Base-by-base conservation (phyloP, 2,888 invertebrate genomes). In the Drosophila subquinaria region DNA sequence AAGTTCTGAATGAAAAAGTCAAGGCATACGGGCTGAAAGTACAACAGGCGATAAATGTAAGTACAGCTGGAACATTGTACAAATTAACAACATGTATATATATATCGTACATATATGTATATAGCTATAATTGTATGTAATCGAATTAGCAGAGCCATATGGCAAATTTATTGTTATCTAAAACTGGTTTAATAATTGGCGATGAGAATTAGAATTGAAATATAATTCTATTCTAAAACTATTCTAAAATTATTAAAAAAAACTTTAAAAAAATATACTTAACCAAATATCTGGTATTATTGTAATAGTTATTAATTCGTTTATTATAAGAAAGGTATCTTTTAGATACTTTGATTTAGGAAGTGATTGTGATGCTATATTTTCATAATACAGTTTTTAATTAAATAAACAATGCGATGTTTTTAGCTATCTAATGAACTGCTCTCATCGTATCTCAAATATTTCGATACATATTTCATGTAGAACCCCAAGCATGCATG, bases 1-100 rank as follows among this genome's bases (percentile, higher is more conserved):
- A 73, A 83, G 82, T 89, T 82, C 69, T 84, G 90, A 88, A 84
- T 84, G 85, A 89, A 80, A 71, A 67, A 67, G 9, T 60, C 61
- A 42, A 70, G 60, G 66, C 62, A 77, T 80, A 78, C 72, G 77
- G 77, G 79, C 79, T 57, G 62, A 60, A 50, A 73, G 68, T 51
- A 78, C 69, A 62, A 50, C 76, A 36, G 61, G 69, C 88, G 82
- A 88, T 82, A 86, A 88, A 83, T 78, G 83, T 83, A 81, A 83
- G 83, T 83, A 83, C 74, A 69, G 66, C 76, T 76, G 53, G 30
- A 61, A 43, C 45, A 51, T 13, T 50, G 38, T 45, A 57, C 5
- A 60, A 40, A 40, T 10, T 33, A n/a, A 27, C 11, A 17, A 36
- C 20, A 63, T 45, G 38, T n/a, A 63, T n/a, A 45, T 13, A 20